Evolutionary conservation across 2,797 vertebrate genomes (phyloP).

Genomic region (Mormyrops attenuatus): DNA sequence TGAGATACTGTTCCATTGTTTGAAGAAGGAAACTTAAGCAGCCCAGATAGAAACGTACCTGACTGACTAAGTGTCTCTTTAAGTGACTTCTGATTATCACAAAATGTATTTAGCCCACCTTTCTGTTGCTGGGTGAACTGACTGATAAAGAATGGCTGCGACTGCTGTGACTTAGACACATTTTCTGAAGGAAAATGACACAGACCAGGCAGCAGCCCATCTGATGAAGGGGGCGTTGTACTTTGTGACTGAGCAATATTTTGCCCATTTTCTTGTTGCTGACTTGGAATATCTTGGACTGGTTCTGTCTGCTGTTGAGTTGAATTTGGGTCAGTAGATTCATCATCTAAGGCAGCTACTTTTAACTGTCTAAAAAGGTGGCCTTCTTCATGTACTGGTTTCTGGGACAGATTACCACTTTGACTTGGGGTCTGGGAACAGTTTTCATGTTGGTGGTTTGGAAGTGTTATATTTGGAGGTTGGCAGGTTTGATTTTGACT

Average conservation of each 20-base stretch:
- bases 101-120: background rate
- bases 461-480: slow-evolving; percentile 29
- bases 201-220: slow-evolving; percentile 52
- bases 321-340: slow-evolving; percentile 38
- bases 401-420: slow-evolving; percentile 50
- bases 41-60: slow-evolving; percentile 41
- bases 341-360: slow-evolving; percentile 67
- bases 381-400: slow-evolving; percentile 48
- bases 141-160: background rate
- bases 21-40: slow-evolving; percentile 53
- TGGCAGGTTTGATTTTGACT: slow-evolving; percentile 28
- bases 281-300: slow-evolving; percentile 37
- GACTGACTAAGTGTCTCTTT: slow-evolving; percentile 9
- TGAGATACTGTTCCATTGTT: slow-evolving; percentile 35
- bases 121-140: background rate
- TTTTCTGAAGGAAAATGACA: slow-evolving; percentile 52
- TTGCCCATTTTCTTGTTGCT: slow-evolving; percentile 34
- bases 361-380: slow-evolving; percentile 63
- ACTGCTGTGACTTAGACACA: background rate
- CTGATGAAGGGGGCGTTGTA: slow-evolving; percentile 7
- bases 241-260: background rate
- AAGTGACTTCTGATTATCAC: background rate
- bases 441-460: slow-evolving; percentile 35
- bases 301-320: slow-evolving; percentile 34
- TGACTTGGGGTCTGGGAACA: slow-evolving; percentile 45